phyloP scores from a whole-genome alignment of 2,888 invertebrate species.

The Archips xylosteana region DNA sequence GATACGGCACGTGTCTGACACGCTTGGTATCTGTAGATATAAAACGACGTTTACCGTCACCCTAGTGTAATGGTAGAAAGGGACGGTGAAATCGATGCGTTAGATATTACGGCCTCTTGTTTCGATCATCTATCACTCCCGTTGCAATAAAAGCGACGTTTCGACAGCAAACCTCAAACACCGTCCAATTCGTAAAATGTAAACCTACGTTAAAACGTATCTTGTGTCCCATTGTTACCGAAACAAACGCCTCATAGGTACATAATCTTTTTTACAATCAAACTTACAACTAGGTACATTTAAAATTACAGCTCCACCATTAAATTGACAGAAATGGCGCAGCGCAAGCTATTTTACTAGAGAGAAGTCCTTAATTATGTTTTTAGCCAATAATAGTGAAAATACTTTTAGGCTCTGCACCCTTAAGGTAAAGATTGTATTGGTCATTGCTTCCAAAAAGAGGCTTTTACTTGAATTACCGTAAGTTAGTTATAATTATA shows the following conservation, averaged over 20 bases:
- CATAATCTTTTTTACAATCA: slow-evolving; percentile 12
- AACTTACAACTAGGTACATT: slow-evolving; percentile 11
- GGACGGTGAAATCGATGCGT: too few species aligned
- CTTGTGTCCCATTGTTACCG: slow-evolving; percentile 31
- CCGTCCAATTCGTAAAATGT: neutral
- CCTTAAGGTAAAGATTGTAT: too few species aligned
- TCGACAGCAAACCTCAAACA: neutral
- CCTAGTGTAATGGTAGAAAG: too few species aligned
- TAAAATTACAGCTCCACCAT: slow-evolving; percentile 9
- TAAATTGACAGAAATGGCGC: slow-evolving; percentile 26
- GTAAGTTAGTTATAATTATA: too few species aligned
- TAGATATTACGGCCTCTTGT: too few species aligned
- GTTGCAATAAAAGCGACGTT: neutral
- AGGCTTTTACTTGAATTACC: too few species aligned
- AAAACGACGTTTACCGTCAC: too few species aligned
- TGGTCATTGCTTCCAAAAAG: too few species aligned
- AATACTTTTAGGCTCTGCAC: too few species aligned
- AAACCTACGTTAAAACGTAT: slow-evolving; percentile 20
- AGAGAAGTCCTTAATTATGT: neutral
- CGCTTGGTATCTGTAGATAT: too few species aligned
- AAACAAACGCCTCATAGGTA: slow-evolving; percentile 22
- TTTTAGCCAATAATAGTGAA: neutral
- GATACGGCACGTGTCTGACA: too few species aligned
- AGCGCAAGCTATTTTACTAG: slow-evolving; percentile 4
- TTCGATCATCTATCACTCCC: too few species aligned